Conservation (phyloP, 2,797 vertebrate genomes). For the Corythornis leucogaster region DNA sequence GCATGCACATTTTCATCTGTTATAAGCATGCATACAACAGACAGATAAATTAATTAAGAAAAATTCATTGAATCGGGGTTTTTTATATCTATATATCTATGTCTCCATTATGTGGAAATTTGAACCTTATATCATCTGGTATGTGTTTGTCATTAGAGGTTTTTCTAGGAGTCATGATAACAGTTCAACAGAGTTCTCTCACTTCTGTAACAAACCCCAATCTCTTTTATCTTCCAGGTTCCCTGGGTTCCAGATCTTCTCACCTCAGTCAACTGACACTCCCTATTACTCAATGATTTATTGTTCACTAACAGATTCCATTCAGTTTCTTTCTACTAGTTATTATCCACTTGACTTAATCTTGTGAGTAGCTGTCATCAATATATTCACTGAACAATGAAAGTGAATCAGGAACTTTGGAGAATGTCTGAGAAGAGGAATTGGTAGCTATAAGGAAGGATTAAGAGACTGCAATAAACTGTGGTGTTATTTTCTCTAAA, state of each 20-base stretch:
- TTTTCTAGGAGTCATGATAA: conserved; percentile 31
- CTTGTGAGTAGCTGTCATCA: neutral
- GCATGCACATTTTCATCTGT: neutral
- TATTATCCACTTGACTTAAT: neutral
- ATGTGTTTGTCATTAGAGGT: conserved; percentile 14
- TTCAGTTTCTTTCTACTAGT: neutral
- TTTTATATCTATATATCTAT: neutral
- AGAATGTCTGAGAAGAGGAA: conserved; percentile 2
- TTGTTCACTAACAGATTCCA: neutral
- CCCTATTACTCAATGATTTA: neutral
- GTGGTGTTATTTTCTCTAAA: neutral
- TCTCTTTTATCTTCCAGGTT: neutral
- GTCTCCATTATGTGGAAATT: conserved; percentile 38
- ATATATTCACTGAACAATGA: neutral
- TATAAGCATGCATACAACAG: neutral
- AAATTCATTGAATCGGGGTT: neutral
- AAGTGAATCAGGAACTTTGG: neutral
- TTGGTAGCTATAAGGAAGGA: neutral
- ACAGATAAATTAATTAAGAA: neutral
- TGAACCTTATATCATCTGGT: conserved; percentile 47
- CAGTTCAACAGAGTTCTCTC: neutral
- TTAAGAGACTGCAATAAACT: neutral
- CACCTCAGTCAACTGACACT: neutral
- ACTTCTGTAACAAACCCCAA: neutral
- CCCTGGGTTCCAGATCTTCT: neutral